Base-by-base conservation (phyloP, 2,797 vertebrate species). In the Urophycis tenuis region DNA sequence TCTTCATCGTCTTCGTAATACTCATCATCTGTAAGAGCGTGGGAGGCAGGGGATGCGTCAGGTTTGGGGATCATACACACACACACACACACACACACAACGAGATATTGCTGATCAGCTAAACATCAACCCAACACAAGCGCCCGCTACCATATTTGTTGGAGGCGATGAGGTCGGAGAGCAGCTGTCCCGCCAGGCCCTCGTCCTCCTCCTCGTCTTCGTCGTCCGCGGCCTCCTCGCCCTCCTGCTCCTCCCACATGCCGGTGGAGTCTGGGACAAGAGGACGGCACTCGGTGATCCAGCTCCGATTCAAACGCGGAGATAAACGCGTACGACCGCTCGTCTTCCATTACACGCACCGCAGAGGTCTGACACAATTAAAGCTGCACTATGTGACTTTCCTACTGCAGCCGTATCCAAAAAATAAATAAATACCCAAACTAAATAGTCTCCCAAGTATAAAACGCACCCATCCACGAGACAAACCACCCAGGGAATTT, bases 1-100 rank as follows among this genome's bases (percentile, higher is more conserved):
- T 99, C 97, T 75, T 98, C 93, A 80, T 95, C 98, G 71, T 99
- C 98, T 85, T 99, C 98, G 77, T 98, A 99, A 91, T 96, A 99
- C 92, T 99, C 97, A 15, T 99, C 98, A 90, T 98, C 98, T 99
- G 85, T 81, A 78, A 85, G 45, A 80, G 2, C 53, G 53, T n/a
- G 74, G 9, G 1, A 79, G 30, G 74, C 11, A 12, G 41, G 25
- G n/a, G n/a, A 67, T 14, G 60, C 12, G 60, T 64, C 25, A 64
- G 60, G 60, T 67, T 67, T 9, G 25, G 60, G n/a, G n/a, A n/a
- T n/a, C n/a, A n/a, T n/a, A n/a, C n/a, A n/a, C n/a, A n/a, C n/a
- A n/a, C n/a, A n/a, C n/a, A n/a, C n/a, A n/a, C n/a, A 67, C 10
- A 9, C 22, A n/a, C 53, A 25, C 2, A 60, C 53, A n/a, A 25